A percentile compares a stretch with the other conserved stretches of the same genome.
phyloP scores from a whole-genome alignment of 92 coral and sea anemone species.

The Micromussa lordhowensis region DNA sequence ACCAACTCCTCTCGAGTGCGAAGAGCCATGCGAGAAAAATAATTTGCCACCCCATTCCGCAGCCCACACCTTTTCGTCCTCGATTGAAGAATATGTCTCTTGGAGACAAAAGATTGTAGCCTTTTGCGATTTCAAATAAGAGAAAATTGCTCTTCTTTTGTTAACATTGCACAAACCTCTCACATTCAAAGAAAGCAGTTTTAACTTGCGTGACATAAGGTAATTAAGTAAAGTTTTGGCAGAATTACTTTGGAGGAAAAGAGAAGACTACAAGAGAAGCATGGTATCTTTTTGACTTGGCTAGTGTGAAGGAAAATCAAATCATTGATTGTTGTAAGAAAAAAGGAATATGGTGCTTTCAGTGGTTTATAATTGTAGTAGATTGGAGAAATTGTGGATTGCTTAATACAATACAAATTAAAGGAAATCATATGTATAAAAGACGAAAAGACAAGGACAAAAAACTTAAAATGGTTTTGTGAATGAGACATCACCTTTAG shows the following conservation, averaged over 20 bases:
- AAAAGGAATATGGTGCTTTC: neutral
- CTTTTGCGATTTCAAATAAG: slow-evolving; percentile 3
- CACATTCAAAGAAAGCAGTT: slow-evolving; percentile 19
- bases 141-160: slow-evolving; percentile 8
- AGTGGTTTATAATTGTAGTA: slow-evolving; percentile 4
- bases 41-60: too few relatives aligned
- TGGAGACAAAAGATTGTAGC: neutral
- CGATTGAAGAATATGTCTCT: too few relatives aligned
- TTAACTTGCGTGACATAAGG: slow-evolving; percentile 10
- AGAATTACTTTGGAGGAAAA: neutral
- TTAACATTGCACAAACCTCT: slow-evolving; percentile 13
- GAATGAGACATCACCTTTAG: slow-evolving; percentile 4
- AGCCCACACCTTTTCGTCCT: too few relatives aligned
- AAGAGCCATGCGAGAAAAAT: neutral
- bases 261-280: neutral
- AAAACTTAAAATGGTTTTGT: slow-evolving; percentile 6
- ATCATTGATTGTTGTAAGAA: neutral
- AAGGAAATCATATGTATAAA: neutral
- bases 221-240: slow-evolving; percentile 9
- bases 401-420: neutral
- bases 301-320: neutral
- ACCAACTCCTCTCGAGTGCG: neutral
- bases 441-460: neutral
- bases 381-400: slow-evolving; percentile 1
- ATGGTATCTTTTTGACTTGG: neutral